A percentile compares a stretch with the other conserved stretches of the same genome.
Evolutionary conservation across 2,888 invertebrate genomes (phyloP).

Genomic region (Apotomis turbidana): DNA sequence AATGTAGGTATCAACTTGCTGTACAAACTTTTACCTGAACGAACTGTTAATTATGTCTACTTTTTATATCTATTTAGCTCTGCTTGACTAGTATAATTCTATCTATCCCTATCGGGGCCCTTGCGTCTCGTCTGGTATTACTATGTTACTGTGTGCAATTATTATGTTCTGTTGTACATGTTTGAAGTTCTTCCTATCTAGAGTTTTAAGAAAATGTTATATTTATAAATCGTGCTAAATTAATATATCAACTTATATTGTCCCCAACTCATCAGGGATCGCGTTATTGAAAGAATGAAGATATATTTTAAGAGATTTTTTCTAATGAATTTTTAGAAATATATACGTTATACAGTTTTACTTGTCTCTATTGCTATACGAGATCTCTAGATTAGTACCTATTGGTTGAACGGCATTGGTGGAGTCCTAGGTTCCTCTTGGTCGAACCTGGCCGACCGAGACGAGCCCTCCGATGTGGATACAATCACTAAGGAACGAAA

Average conservation of each 20-base stretch:
- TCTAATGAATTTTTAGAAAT: slow-evolving; percentile 75
- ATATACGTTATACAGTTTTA: slow-evolving; percentile 71
- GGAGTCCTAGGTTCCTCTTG: not conserved
- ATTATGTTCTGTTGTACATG: slow-evolving; percentile 73
- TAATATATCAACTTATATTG: slow-evolving; percentile 65
- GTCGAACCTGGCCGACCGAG: not conserved
- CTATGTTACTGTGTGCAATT: slow-evolving; percentile 78
- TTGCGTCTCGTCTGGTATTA: slow-evolving; percentile 53
- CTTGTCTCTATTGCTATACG: slow-evolving; percentile 75
- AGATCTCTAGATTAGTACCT: slow-evolving; percentile 64
- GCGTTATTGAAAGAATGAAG: slow-evolving; percentile 70
- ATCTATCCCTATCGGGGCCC: slow-evolving; percentile 42
- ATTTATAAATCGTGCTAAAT: slow-evolving; percentile 74
- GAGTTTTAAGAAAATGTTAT: slow-evolving; percentile 71
- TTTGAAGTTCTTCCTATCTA: slow-evolving; percentile 79
- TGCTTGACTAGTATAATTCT: slow-evolving; percentile 54
- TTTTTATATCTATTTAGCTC: slow-evolving; percentile 38
- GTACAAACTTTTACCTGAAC: slow-evolving; percentile 58
- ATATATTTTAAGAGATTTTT: slow-evolving; percentile 84
- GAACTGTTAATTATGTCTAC: slow-evolving; percentile 42
- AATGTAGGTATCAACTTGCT: slow-evolving; percentile 44
- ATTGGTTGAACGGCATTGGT: slow-evolving; percentile 20
- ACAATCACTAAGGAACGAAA: slow-evolving; percentile 29
- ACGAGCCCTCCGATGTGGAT: not conserved
- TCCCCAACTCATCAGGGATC: slow-evolving; percentile 59